Evolutionary conservation across 2,888 invertebrate genomes (phyloP).

Genomic region (Ceraclea dissimilis): DNA sequence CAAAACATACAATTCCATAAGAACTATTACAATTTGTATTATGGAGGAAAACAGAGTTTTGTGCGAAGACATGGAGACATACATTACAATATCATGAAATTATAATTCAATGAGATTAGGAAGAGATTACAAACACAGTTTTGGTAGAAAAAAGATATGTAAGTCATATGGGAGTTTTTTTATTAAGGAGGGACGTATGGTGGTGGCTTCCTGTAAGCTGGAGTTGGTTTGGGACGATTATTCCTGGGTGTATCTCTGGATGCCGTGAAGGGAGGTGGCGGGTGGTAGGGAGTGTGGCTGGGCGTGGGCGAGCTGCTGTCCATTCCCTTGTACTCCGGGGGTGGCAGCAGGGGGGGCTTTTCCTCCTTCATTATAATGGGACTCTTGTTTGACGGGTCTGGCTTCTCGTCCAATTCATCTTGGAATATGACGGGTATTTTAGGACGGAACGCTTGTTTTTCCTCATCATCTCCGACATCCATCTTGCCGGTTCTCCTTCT

Average conservation of each 20-base stretch:
- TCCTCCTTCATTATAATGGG: constrained; percentile 93
- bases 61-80: no score
- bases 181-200: constrained; percentile 96
- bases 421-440: constrained; percentile 95
- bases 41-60: no score
- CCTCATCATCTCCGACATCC: constrained; percentile 67
- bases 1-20: no score
- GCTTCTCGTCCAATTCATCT: constrained; percentile 92
- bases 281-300: constrained; percentile 70
- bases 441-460: constrained; percentile 73
- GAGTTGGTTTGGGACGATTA: constrained; percentile 74
- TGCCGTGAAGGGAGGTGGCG: constrained; percentile 78
- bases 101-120: no score
- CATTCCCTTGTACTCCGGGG: constrained; percentile 59
- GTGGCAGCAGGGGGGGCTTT: constrained; percentile 85
- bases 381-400: constrained; percentile 81
- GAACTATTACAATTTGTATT: no score
- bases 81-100: no score
- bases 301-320: constrained; percentile 32
- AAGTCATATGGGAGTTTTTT: background rate
- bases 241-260: constrained; percentile 65
- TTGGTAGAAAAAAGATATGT: constrained; percentile 9
- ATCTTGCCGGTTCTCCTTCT: constrained; percentile 76
- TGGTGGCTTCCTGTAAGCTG: constrained; percentile 91
- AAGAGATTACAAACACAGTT: background rate